A percentile compares a stretch with the other conserved stretches of the same genome.
These are phyloP conservation scores for Chamaea fasciata DNA, from an alignment of 2,113 vertebrate species.

Conservation along the genomic window DNA sequence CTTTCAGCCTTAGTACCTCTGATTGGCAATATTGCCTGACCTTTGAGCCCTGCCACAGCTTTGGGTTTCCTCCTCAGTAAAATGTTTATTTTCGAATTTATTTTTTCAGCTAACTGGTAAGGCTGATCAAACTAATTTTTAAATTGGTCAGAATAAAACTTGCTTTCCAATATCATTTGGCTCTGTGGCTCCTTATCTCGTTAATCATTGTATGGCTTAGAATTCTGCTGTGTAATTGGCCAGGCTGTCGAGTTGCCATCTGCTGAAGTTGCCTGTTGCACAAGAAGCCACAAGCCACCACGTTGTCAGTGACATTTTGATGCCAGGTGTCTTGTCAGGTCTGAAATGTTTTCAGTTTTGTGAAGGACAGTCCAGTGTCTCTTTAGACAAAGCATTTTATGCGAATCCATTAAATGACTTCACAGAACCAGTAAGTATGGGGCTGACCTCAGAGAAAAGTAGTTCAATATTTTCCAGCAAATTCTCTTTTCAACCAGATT, in stretches of 20 bases:
- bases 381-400: not conserved
- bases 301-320: not conserved
- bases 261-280: not conserved
- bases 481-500: not conserved
- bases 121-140: not conserved
- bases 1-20: not conserved
- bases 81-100: not conserved
- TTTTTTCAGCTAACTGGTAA: not conserved
- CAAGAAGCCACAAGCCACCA: not conserved
- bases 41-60: not conserved
- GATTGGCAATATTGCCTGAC: not conserved
- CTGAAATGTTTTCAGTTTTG: not conserved
- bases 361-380: not conserved
- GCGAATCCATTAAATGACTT: not conserved
- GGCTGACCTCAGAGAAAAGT: not conserved
- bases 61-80: not conserved
- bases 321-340: not conserved
- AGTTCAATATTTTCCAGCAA: not conserved
- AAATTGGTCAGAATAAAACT: conserved; percentile 18
- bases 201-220: not conserved
- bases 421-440: not conserved
- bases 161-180: not conserved
- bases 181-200: conserved; percentile 2
- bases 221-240: not conserved
- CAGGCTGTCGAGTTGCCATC: not conserved